Evolutionary conservation across 2,888 invertebrate species (phyloP).

Genomic region (Octodonta nipae): DNA sequence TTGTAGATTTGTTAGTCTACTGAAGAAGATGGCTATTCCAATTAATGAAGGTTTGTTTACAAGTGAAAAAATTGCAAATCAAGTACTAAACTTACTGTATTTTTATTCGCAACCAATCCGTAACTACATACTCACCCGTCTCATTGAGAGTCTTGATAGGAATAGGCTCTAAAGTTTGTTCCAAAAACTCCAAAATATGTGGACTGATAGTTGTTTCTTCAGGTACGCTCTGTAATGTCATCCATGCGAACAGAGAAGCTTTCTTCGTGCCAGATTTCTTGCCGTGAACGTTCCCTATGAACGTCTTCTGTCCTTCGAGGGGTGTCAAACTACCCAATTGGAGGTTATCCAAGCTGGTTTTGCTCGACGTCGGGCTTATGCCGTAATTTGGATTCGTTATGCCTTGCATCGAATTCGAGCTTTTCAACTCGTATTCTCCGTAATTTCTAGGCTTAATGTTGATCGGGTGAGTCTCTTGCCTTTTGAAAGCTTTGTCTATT

Average conservation of each 20-base stretch:
- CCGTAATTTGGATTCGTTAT: slow-evolving; percentile 35
- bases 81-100: too few relatives aligned
- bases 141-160: slow-evolving; percentile 39
- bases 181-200: slow-evolving; percentile 89
- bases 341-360: slow-evolving; percentile 23
- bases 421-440: slow-evolving; percentile 16
- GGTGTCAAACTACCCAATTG: slow-evolving; percentile 22
- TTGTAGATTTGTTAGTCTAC: too few relatives aligned
- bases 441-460: slow-evolving; percentile 14
- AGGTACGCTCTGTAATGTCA: slow-evolving; percentile 91
- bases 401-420: slow-evolving; percentile 29
- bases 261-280: slow-evolving; percentile 54
- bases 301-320: slow-evolving; percentile 13
- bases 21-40: too few relatives aligned
- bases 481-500: slow-evolving; percentile 32
- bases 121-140: slow-evolving; percentile 11
- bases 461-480: slow-evolving; percentile 23
- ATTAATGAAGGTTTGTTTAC: too few relatives aligned
- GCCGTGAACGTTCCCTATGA: slow-evolving; percentile 7
- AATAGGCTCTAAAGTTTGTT: slow-evolving; percentile 92
- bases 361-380: slow-evolving; percentile 26
- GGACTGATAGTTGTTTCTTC: slow-evolving; percentile 96
- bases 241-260: slow-evolving; percentile 85
- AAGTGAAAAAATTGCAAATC: too few relatives aligned
- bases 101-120: too few relatives aligned